phyloP scores from a whole-genome alignment of 1,140 invertebrate genomes.

The Chionoecetes opilio region DNA sequence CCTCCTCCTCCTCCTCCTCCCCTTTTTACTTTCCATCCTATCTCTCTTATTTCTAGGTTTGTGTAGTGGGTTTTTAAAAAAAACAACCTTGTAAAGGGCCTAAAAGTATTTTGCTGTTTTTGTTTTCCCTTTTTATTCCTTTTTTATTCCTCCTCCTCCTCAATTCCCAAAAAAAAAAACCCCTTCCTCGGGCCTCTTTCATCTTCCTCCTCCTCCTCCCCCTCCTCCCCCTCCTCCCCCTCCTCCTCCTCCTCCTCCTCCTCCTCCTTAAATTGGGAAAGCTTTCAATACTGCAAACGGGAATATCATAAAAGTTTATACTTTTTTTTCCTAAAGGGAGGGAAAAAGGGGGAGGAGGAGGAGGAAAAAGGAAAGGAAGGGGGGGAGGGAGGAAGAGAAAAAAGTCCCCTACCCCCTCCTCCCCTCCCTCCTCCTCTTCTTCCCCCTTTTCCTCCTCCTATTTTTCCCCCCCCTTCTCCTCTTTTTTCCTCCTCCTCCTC shows the following conservation, averaged over 20 bases:
- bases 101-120: too few species aligned
- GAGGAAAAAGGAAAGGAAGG: not conserved
- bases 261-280: not conserved
- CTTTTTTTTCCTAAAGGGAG: not conserved
- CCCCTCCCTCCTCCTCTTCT: not conserved
- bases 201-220: not conserved
- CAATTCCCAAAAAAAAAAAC: too few species aligned
- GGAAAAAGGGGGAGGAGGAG: not conserved
- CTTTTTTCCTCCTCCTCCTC: not conserved
- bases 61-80: too few species aligned
- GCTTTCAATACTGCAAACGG: not conserved
- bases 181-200: too few species aligned
- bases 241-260: not conserved
- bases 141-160: not conserved
- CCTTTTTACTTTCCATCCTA: not conserved
- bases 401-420: not conserved
- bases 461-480: not conserved
- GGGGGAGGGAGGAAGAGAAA: not conserved
- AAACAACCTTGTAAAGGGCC: too few species aligned
- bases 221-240: not conserved
- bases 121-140: too few species aligned
- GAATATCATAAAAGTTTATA: constrained; percentile 13
- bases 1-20: not conserved
- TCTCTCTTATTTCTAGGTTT: too few species aligned
- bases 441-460: not conserved